Conservation (phyloP, 2,113 vertebrate genomes). For the Bucco capensis region DNA sequence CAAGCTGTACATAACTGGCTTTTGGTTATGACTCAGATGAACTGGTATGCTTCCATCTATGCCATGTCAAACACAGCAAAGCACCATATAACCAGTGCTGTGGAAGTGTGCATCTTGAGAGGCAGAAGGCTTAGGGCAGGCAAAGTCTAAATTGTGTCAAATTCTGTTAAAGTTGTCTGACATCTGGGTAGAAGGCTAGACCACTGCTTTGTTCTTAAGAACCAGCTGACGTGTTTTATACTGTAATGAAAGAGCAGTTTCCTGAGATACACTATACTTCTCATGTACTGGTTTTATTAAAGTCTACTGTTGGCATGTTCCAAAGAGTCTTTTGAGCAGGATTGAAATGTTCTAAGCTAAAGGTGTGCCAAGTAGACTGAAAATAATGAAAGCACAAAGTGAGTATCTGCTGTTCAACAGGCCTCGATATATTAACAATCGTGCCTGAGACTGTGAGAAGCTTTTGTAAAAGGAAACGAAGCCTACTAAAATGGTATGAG, state of each 20-base stretch:
- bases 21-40: neutral
- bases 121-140: neutral
- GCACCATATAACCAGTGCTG: neutral
- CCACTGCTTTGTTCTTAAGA: neutral
- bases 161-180: neutral
- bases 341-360: neutral
- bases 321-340: neutral
- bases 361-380: conserved; percentile 17
- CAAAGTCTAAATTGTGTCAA: neutral
- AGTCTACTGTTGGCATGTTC: neutral
- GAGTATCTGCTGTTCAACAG: neutral
- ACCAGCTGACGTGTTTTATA: neutral
- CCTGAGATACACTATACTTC: neutral
- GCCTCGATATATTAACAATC: neutral
- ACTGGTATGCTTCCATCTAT: fast-evolving
- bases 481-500: neutral
- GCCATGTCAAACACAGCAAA: neutral
- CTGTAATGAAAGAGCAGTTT: neutral
- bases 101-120: neutral
- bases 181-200: neutral
- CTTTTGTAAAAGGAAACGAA: neutral
- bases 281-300: neutral
- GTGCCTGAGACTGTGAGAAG: neutral
- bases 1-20: neutral
- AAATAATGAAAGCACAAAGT: neutral